Conservation (phyloP, 2,113 vertebrate genomes). For the Bujurquina vittata region DNA sequence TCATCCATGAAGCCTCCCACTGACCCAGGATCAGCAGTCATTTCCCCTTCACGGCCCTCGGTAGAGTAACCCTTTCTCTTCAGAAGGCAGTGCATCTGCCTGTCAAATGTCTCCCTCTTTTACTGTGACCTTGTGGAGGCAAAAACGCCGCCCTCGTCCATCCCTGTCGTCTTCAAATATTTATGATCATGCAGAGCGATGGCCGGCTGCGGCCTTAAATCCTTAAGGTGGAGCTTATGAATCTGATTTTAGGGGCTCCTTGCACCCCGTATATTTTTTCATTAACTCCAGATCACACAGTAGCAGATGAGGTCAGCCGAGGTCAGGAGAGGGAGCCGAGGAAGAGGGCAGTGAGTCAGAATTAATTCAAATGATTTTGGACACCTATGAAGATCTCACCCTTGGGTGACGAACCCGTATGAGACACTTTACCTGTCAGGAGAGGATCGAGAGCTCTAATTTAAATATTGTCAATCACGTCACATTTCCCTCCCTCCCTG, state of each 20-base stretch:
- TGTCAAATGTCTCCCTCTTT: background rate
- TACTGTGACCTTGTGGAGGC: background rate
- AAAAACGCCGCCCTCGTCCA: background rate
- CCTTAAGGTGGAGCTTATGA: background rate
- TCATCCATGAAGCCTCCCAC: background rate
- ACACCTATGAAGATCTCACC: conserved; percentile 21
- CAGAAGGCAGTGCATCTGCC: background rate
- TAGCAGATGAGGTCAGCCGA: background rate
- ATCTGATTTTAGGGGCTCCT: background rate
- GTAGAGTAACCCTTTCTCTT: background rate
- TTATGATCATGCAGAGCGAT: background rate
- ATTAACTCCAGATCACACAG: background rate
- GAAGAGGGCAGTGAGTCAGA: background rate
- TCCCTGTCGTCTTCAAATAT: conserved; percentile 2
- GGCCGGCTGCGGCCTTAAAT: background rate
- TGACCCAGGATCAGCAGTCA: background rate
- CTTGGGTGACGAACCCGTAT: background rate
- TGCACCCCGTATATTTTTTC: conserved; percentile 1
- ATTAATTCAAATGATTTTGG: conserved; percentile 11
- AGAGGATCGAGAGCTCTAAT: conserved; percentile 12
- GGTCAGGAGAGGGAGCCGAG: background rate
- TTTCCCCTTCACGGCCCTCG: background rate
- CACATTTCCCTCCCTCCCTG: background rate
- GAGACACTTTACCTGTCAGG: background rate
- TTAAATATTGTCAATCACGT: background rate